Evolutionary conservation across 2,888 invertebrate species (phyloP).

Genomic region (Drosophila lacicola): DNA sequence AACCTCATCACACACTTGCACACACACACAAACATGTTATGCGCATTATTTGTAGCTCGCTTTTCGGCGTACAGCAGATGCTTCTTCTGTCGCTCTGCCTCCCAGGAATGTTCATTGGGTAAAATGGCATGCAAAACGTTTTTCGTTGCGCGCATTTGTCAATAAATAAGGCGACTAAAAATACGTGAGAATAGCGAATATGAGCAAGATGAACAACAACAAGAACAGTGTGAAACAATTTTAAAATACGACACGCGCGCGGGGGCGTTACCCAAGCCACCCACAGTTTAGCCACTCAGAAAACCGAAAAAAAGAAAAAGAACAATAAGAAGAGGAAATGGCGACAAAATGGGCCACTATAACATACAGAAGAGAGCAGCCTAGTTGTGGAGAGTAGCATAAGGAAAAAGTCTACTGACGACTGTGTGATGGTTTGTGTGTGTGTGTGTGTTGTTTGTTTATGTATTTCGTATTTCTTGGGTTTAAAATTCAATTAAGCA

Average conservation of each 20-base stretch:
- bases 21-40: background rate
- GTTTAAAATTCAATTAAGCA: conserved; percentile 63
- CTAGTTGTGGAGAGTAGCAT: background rate
- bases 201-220: conserved; percentile 33
- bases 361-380: conserved; percentile 13
- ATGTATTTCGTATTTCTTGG: conserved; percentile 31
- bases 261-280: conserved; percentile 44
- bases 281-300: conserved; percentile 4
- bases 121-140: conserved; percentile 45
- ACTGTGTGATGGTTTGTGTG: background rate
- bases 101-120: conserved; percentile 11
- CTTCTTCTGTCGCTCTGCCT: background rate
- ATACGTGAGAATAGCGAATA: conserved; percentile 53
- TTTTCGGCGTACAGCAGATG: conserved; percentile 37
- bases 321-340: conserved; percentile 12
- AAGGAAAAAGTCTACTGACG: background rate
- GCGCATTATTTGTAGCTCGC: conserved; percentile 28
- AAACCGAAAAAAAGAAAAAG: conserved; percentile 1
- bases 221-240: conserved; percentile 18
- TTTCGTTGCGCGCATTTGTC: conserved; percentile 66
- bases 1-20: background rate
- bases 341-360: conserved; percentile 35
- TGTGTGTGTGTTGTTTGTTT: conserved; percentile 8
- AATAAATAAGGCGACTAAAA: conserved; percentile 74
- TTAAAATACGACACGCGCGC: conserved; percentile 58